phyloP scores from a whole-genome alignment of 1,140 invertebrate genomes.

The Drosophila persimilis region DNA sequence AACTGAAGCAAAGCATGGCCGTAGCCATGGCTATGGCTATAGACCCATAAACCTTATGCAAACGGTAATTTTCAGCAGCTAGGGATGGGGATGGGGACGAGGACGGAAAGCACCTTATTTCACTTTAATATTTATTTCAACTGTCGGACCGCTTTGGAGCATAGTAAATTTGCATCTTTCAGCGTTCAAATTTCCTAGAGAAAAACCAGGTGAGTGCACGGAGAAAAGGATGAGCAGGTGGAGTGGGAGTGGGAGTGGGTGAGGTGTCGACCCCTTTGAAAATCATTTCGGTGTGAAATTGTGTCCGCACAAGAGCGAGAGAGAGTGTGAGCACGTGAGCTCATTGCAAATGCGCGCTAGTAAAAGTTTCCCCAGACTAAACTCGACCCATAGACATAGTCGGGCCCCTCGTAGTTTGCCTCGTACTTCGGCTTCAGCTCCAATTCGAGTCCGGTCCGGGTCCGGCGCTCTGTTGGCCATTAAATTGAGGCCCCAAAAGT shows the following conservation, averaged over 20 bases:
- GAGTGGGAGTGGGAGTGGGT: neutral
- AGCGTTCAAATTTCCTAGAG: constrained; percentile 56
- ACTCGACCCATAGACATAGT: constrained; percentile 7
- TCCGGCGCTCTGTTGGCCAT: constrained; percentile 46
- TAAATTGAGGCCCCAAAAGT: constrained; percentile 68
- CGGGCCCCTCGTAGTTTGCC: constrained; percentile 13
- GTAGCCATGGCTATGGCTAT: constrained; percentile 12
- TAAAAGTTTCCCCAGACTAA: constrained; percentile 55
- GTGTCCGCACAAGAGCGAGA: constrained; percentile 57
- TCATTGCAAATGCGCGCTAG: constrained; percentile 68
- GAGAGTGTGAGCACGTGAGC: constrained; percentile 58
- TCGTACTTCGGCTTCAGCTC: constrained; percentile 35
- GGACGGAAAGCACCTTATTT: constrained; percentile 50
- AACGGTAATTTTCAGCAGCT: constrained; percentile 68
- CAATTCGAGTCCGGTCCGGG: constrained; percentile 32
- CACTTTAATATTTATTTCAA: constrained; percentile 81
- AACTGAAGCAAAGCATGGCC: constrained; percentile 18
- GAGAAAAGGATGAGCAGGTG: neutral
- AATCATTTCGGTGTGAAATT: constrained; percentile 79
- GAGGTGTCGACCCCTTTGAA: constrained; percentile 41
- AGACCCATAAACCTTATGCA: constrained; percentile 61
- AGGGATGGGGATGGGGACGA: constrained; percentile 3
- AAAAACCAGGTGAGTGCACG: neutral
- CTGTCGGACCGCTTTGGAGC: constrained; percentile 65
- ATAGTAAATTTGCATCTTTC: constrained; percentile 79